These are phyloP conservation scores for Actinernus sp. DNA, from an alignment of 92 coral and sea anemone species.

Conservation along the genomic window DNA sequence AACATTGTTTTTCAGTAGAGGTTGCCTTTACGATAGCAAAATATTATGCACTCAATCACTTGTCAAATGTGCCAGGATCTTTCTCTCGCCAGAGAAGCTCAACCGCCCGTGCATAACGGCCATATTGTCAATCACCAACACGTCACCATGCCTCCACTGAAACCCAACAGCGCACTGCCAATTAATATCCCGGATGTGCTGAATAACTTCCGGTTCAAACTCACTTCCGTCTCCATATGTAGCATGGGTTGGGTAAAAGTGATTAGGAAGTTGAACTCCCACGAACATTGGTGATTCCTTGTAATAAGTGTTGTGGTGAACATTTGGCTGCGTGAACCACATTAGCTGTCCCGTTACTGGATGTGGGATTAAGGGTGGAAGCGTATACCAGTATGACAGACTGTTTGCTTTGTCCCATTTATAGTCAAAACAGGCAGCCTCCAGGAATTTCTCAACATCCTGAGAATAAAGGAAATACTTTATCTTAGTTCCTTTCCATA, in stretches of 20 bases:
- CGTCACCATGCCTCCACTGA: slow-evolving; percentile 85
- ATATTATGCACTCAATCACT: no score
- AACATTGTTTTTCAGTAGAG: no score
- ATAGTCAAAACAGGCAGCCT: slow-evolving; percentile 49
- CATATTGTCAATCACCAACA: slow-evolving; percentile 74
- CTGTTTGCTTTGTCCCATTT: slow-evolving; percentile 69
- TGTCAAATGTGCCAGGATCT: slow-evolving; percentile 68
- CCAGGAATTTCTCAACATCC: slow-evolving; percentile 75
- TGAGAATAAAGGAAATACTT: no score
- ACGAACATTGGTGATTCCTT: slow-evolving; percentile 91
- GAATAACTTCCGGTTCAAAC: slow-evolving; percentile 80
- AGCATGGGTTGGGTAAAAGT: slow-evolving; percentile 82
- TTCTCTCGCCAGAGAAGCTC: slow-evolving; percentile 71
- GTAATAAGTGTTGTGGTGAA: slow-evolving; percentile 87
- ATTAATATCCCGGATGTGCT: slow-evolving; percentile 71
- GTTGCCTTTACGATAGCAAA: no score
- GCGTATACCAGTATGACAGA: slow-evolving; percentile 78
- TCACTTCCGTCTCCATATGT: slow-evolving; percentile 85
- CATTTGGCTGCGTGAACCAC: slow-evolving; percentile 89
- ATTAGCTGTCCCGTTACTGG: slow-evolving; percentile 77
- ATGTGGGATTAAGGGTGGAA: slow-evolving; percentile 70
- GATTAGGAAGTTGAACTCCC: slow-evolving; percentile 56
- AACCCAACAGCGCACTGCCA: slow-evolving; percentile 90
- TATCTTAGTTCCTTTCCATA: no score
- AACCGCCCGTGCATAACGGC: slow-evolving; percentile 68